Evolutionary conservation across 2,888 invertebrate genomes (phyloP), one percentile per base, ranked within the genome.

Genomic region (Cheilosia vernalis): DNA sequence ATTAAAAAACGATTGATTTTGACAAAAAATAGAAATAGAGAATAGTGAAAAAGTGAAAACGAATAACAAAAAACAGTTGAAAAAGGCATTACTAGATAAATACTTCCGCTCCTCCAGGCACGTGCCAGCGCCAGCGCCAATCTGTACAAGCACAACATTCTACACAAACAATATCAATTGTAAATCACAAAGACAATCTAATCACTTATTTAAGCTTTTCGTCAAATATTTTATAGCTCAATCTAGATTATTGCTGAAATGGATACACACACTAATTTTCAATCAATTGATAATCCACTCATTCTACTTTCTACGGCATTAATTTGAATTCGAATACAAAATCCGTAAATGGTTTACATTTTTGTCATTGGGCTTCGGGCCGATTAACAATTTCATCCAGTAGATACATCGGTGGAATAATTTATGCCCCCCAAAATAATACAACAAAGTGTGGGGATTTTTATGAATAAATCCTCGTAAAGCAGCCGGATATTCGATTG

Each of bases 231-330:
- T 51, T 40, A 9, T 1, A 21, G 17, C n/a, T 24, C 33, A 55
- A 40, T 15, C 44, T 4, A 42, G 53, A 51, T 53, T 30, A 30
- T 24, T 24, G 37, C 13, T 13, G 37, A 33, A 33, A 33, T 33
- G 3, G 2, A 10, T 53, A 21, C 21, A 44, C 44, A 24, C 21
- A 37, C 10, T 13, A 42, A 21, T 5, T 21, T 21, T n/a, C 37
- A 56, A 63, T 66, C 64, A 77, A 72, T 56, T 40, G 64, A 55
- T 60, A 63, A 27, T 30, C 37, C 37, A 70, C 33, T 51, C 27
- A 61, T 37, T 40, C 15, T 79, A 66, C 79, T 84, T 80, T 84
- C 80, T 84, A 74, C 33, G 4, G 10, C 17, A 17, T 44, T 2
- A 84, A 67, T 53, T 60, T 40, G 9, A 13, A 21, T 84, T 74